Base-by-base conservation (phyloP, 2,113 vertebrate genomes). In the Camelus dromedarius region DNA sequence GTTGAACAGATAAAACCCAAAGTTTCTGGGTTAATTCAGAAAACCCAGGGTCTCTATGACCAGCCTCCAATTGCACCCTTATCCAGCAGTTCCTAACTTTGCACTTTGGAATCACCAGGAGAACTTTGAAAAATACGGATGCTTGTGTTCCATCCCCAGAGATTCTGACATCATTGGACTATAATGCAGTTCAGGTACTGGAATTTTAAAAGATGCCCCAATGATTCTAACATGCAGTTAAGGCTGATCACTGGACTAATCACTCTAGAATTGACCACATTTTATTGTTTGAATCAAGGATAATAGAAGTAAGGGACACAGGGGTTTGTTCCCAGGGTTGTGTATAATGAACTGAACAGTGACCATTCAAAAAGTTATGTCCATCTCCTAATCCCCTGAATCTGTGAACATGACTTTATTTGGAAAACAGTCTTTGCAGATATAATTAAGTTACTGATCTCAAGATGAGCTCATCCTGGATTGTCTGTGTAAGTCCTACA, bases 21-120 rank as follows among this genome's bases (percentile, higher is more conserved):
- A 67, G 26, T 62, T 87, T 94, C 66, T 89, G 5, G 16, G 54
- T 96, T 60, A 84, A n/a, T 70, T 19, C n/a, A 60, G 58, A 94
- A 96, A 93, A 38, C 6, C 12, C 24, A 56, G 7, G n/a, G 6
- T 67, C 80, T 79, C 48, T 14, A 3, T 16, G 48, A 82, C 20
- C 35, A 56, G 30, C 2, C 76, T 93, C 32, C 35, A 80, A 28
- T 3, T 75, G 10, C 12, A 11, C 26, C 26, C 20, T 62, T 52
- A 13, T 76, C 52, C 1, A 56, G 19, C 6, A 20, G 46, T 54
- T 80, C 22, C 60, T 87, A 69, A 66, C 8, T 96, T 83, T 80
- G 3, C 67, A 24, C 7, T 19, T 64, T 58, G 38, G 50, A 87
- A 75, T 93, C 48, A 94, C 22, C 58, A 26, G 6, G 15, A 19